Conservation (phyloP, 2,113 vertebrate species). For the Plotosus lineatus region DNA sequence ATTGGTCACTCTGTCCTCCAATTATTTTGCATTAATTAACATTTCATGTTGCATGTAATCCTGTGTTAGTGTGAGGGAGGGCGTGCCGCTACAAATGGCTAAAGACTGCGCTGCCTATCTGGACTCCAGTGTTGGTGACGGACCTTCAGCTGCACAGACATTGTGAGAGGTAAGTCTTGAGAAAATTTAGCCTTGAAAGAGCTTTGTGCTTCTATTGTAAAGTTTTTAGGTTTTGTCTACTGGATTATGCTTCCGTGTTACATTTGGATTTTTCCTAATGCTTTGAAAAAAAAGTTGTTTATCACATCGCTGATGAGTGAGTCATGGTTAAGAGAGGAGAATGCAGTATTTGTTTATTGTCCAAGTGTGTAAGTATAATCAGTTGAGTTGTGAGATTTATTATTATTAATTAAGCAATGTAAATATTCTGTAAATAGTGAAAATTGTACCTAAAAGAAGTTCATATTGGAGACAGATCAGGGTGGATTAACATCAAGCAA, state of each 20-base stretch:
- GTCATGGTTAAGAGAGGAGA: neutral
- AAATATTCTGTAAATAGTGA: neutral
- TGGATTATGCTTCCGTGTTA: neutral
- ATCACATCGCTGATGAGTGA: neutral
- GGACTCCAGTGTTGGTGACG: constrained; percentile 56
- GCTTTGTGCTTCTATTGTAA: neutral
- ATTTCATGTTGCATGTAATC: constrained; percentile 78
- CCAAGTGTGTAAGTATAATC: neutral
- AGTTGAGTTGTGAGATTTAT: neutral
- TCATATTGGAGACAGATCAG: neutral
- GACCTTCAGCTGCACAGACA: constrained; percentile 31
- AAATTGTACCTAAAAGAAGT: neutral
- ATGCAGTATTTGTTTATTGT: neutral
- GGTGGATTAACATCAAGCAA: neutral
- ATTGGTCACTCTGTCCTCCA: constrained; percentile 33
- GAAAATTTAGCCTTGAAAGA: neutral
- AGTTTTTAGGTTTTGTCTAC: neutral
- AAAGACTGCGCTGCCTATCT: constrained; percentile 45
- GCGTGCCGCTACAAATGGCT: constrained; percentile 76
- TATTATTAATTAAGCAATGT: neutral
- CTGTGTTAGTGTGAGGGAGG: constrained; percentile 76
- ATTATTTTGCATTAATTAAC: constrained; percentile 71
- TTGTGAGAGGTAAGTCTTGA: constrained; percentile 62
- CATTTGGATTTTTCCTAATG: neutral
- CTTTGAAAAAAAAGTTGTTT: neutral